Conservation (phyloP, 2,113 vertebrate genomes). For the Forbesichthys agassizii region DNA sequence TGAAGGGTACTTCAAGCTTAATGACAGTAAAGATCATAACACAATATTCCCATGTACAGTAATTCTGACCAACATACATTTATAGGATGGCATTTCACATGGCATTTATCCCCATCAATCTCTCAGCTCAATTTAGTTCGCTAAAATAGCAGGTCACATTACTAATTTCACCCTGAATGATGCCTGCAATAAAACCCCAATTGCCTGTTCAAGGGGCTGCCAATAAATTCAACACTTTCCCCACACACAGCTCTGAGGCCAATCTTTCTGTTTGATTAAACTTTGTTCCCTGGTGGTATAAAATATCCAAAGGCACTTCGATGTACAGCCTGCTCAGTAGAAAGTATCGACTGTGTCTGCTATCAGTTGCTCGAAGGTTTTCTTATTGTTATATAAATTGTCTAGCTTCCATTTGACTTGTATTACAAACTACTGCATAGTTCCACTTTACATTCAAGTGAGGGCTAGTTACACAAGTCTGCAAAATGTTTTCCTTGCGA, state of each 20-base stretch:
- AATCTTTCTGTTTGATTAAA: slow-evolving; percentile 73
- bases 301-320: slow-evolving; percentile 66
- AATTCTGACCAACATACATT: not conserved
- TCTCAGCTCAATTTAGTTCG: slow-evolving; percentile 59
- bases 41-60: not conserved
- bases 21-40: not conserved
- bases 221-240: slow-evolving; percentile 63
- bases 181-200: slow-evolving; percentile 68
- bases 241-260: slow-evolving; percentile 55
- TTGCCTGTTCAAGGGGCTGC: slow-evolving; percentile 56
- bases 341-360: slow-evolving; percentile 48
- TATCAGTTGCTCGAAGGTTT: slow-evolving; percentile 43
- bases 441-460: not conserved
- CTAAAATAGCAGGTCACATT: slow-evolving; percentile 63
- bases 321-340: slow-evolving; percentile 61
- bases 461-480: too few relatives aligned
- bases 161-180: slow-evolving; percentile 70
- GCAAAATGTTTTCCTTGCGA: not conserved
- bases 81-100: slow-evolving; percentile 67
- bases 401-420: slow-evolving; percentile 1
- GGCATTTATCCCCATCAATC: slow-evolving; percentile 68
- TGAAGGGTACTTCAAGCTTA: slow-evolving; percentile 13
- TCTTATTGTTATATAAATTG: not conserved
- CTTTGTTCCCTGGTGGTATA: slow-evolving; percentile 59
- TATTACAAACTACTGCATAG: not conserved